Conservation (phyloP, 2,888 invertebrate species). For the Diplazon laetatorius region DNA sequence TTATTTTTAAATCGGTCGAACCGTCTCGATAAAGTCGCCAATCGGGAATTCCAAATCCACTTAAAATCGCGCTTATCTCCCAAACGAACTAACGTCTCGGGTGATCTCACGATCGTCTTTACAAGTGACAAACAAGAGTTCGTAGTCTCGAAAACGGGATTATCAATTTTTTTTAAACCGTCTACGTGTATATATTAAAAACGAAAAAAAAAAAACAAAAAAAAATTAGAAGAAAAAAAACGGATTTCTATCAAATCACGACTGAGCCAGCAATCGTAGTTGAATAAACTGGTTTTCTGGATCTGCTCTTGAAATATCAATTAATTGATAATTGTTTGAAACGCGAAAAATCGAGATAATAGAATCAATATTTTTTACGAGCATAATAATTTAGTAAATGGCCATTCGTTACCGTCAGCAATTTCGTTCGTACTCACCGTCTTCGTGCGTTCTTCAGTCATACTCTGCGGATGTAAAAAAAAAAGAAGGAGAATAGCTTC, state of each 20-base stretch:
- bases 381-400: conserved; percentile 47
- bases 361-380: conserved; percentile 17
- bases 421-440: conserved; percentile 47
- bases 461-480: conserved; percentile 10
- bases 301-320: conserved; percentile 33
- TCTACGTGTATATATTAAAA: conserved; percentile 55
- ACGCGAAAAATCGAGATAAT: conserved; percentile 5
- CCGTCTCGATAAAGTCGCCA: conserved; percentile 9
- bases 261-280: conserved; percentile 53
- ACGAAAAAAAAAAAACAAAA: conserved; percentile 10
- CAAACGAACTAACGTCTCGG: conserved; percentile 1
- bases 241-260: conserved; percentile 45
- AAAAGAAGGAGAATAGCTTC: conserved; percentile 17
- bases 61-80: background rate
- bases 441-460: conserved; percentile 29
- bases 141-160: conserved; percentile 6
- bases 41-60: conserved; percentile 2
- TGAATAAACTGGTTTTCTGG: conserved; percentile 41
- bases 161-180: conserved; percentile 28
- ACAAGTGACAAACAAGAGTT: background rate
- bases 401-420: conserved; percentile 50
- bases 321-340: conserved; percentile 23
- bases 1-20: conserved; percentile 87
- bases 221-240: conserved; percentile 15
- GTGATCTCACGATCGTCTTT: background rate